A percentile compares a stretch with the other conserved stretches of the same genome.
These are phyloP conservation scores for Cryptotermes secundus DNA, from an alignment of 1,140 invertebrate genomes.

Conservation along the genomic window DNA sequence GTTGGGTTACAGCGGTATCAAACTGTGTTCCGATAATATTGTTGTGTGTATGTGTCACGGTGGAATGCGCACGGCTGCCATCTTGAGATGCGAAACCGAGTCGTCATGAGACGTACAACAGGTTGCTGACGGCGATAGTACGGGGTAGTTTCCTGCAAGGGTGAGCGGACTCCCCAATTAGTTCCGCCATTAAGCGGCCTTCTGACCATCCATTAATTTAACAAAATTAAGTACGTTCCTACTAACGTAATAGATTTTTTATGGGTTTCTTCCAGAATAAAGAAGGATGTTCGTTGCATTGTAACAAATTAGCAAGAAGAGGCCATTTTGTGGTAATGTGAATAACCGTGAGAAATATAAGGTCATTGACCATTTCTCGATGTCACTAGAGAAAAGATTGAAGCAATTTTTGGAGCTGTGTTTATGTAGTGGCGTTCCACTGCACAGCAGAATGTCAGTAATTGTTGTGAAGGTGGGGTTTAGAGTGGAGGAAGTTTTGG, in stretches of 20 bases:
- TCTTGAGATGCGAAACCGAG: not conserved
- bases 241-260: not conserved
- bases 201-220: conserved; percentile 6
- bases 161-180: not conserved
- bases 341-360: not conserved
- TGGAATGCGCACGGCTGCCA: not conserved
- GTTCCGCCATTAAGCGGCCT: not conserved
- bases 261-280: not conserved
- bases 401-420: no score
- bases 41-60: not conserved
- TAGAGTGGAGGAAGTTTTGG: no score
- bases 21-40: not conserved
- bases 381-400: no score
- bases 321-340: conserved; percentile 1
- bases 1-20: not conserved
- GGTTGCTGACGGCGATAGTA: not conserved
- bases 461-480: no score
- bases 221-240: not conserved
- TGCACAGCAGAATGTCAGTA: no score
- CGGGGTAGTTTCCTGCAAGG: not conserved
- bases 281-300: not conserved
- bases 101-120: not conserved
- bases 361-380: not conserved
- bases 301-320: not conserved
- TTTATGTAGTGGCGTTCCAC: no score